Percentiles rank a stretch among this genome's conserved stretches.
Evolutionary conservation across 2,888 invertebrate species (phyloP).

Genomic region (Falcaria lacertinaria): DNA sequence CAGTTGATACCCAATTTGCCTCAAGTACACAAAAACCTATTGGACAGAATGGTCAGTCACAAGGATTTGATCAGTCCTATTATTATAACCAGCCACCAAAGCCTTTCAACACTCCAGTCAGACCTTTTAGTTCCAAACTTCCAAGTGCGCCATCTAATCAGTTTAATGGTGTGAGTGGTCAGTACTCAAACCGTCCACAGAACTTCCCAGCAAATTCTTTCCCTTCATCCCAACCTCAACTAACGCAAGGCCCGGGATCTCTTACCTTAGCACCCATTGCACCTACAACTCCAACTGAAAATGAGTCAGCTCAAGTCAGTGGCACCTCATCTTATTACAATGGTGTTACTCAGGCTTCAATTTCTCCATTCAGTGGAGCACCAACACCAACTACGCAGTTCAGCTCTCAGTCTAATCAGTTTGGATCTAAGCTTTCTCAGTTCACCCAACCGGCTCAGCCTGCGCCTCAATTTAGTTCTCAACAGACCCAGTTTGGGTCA

Average conservation of each 20-base stretch:
- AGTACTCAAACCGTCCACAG: slow-evolving; percentile 12
- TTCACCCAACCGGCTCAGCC: slow-evolving; percentile 4
- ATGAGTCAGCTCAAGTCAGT: slow-evolving; percentile 9
- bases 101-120: slow-evolving; percentile 33
- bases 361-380: slow-evolving; percentile 39
- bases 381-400: slow-evolving; percentile 25
- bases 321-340: slow-evolving; percentile 16
- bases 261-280: slow-evolving; percentile 13
- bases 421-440: slow-evolving; percentile 10
- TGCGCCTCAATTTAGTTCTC: background rate
- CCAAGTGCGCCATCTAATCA: slow-evolving; percentile 35
- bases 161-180: slow-evolving; percentile 29
- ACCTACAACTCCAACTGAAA: slow-evolving; percentile 16
- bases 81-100: slow-evolving; percentile 51
- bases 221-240: slow-evolving; percentile 11
- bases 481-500: background rate
- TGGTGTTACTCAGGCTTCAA: slow-evolving; percentile 49
- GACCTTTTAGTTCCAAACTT: slow-evolving; percentile 26
- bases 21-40: slow-evolving; percentile 29
- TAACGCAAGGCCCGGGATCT: slow-evolving; percentile 10
- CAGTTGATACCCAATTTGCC: slow-evolving; percentile 19
- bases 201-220: slow-evolving; percentile 12
- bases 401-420: slow-evolving; percentile 7
- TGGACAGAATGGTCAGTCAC: slow-evolving; percentile 26
- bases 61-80: slow-evolving; percentile 43